These are phyloP conservation scores for Drosophila athabasca DNA, from an alignment of 1,140 invertebrate species.

Conservation along the genomic window DNA sequence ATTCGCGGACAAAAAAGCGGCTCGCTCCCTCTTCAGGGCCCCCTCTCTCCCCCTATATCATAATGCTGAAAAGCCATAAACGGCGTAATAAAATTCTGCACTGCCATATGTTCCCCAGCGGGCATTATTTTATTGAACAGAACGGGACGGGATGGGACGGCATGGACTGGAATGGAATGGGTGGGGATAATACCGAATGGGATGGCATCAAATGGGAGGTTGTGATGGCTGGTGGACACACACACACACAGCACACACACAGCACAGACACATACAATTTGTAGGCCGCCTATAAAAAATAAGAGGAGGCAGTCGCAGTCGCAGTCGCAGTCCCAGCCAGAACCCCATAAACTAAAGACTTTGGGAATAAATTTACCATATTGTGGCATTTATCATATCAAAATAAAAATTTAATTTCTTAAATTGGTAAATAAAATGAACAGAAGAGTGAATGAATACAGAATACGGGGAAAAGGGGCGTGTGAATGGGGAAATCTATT, in stretches of 20 bases:
- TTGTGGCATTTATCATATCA: constrained; percentile 77
- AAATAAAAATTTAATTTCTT: constrained; percentile 69
- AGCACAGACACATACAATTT: constrained; percentile 51
- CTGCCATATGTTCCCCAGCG: constrained; percentile 80
- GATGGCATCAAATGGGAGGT: constrained; percentile 25
- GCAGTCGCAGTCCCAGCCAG: constrained; percentile 18
- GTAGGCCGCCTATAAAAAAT: constrained; percentile 51
- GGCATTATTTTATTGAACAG: constrained; percentile 79
- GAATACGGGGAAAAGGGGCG: background rate
- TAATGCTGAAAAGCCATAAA: constrained; percentile 80
- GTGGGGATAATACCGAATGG: constrained; percentile 20
- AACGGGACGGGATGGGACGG: constrained; percentile 20
- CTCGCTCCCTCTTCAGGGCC: background rate
- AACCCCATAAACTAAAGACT: constrained; percentile 76
- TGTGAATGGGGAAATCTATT: too few relatives aligned
- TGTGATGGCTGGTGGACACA: constrained; percentile 36
- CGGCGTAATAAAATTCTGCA: constrained; percentile 81
- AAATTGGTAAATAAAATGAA: constrained; percentile 68
- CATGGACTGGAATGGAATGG: constrained; percentile 16
- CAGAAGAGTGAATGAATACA: background rate
- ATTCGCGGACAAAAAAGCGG: constrained; percentile 63
- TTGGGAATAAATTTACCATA: constrained; percentile 77
- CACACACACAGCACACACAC: background rate
- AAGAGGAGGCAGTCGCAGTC: constrained; percentile 21
- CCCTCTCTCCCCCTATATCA: constrained; percentile 44